A percentile compares a stretch with the other conserved stretches of the same genome.
These are phyloP conservation scores for Tokudaia muenninki DNA, from an alignment of 2,797 vertebrate species.

Conservation along the genomic window DNA sequence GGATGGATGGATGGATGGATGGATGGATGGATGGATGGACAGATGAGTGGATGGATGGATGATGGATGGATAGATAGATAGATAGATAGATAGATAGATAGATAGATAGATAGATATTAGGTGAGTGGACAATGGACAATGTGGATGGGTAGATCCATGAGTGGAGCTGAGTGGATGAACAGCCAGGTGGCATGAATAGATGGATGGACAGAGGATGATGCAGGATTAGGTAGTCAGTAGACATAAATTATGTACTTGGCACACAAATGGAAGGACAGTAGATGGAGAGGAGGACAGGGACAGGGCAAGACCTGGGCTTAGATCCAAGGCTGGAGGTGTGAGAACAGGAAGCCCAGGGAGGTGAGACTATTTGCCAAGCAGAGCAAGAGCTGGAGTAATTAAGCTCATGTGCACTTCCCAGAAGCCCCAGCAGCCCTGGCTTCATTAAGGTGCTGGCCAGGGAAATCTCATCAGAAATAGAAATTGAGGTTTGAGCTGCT, in stretches of 20 bases:
- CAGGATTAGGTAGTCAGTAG: no score
- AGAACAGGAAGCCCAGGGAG: neutral
- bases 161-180: neutral
- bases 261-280: neutral
- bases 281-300: neutral
- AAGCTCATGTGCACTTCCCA: accelerated
- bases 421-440: neutral
- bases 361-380: neutral
- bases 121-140: no score
- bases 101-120: neutral
- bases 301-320: neutral
- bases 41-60: neutral
- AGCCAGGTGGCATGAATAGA: neutral
- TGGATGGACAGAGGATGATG: accelerated
- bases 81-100: no score
- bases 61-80: neutral
- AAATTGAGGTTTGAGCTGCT: neutral
- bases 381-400: neutral
- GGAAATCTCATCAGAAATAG: neutral
- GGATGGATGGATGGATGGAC: neutral
- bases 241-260: accelerated
- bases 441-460: neutral
- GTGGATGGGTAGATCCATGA: neutral
- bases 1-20: neutral
- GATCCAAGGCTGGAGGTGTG: neutral